Percentiles rank a stretch among this genome's conserved stretches.
phyloP scores from a whole-genome alignment of 1,140 invertebrate species.

The Sinonovacula constricta region DNA sequence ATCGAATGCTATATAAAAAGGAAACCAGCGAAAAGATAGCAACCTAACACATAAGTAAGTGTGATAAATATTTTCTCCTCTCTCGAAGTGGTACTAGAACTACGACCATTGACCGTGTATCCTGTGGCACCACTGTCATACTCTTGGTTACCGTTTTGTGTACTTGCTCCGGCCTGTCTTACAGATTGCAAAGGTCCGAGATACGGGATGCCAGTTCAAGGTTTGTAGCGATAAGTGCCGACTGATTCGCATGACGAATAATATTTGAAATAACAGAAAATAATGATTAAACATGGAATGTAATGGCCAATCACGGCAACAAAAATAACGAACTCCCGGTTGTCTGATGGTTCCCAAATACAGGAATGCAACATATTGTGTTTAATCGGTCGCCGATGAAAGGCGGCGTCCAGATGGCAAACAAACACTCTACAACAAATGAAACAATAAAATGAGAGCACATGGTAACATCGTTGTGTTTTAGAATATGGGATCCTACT shows the following conservation, averaged over 20 bases:
- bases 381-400: slow-evolving; percentile 49
- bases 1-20: slow-evolving; percentile 60
- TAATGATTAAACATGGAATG: slow-evolving; percentile 44
- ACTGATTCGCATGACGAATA: slow-evolving; percentile 27
- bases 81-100: neutral
- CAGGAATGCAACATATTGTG: slow-evolving; percentile 39
- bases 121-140: too few species aligned
- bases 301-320: slow-evolving; percentile 51
- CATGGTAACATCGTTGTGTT: too few species aligned
- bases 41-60: slow-evolving; percentile 51
- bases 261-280: slow-evolving; percentile 46
- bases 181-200: too few species aligned
- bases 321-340: slow-evolving; percentile 50
- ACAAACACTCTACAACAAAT: slow-evolving; percentile 27
- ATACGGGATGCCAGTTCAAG: too few species aligned
- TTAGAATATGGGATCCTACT: too few species aligned
- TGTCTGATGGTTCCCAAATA: slow-evolving; percentile 54
- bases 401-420: slow-evolving; percentile 52
- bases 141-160: too few species aligned
- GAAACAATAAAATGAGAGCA: too few species aligned
- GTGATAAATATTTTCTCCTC: slow-evolving; percentile 55
- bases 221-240: slow-evolving; percentile 1
- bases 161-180: too few species aligned
- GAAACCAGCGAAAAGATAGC: slow-evolving; percentile 57
- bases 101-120: too few species aligned